Conservation (phyloP, 2,113 vertebrate species). For the Ellobius talpinus region DNA sequence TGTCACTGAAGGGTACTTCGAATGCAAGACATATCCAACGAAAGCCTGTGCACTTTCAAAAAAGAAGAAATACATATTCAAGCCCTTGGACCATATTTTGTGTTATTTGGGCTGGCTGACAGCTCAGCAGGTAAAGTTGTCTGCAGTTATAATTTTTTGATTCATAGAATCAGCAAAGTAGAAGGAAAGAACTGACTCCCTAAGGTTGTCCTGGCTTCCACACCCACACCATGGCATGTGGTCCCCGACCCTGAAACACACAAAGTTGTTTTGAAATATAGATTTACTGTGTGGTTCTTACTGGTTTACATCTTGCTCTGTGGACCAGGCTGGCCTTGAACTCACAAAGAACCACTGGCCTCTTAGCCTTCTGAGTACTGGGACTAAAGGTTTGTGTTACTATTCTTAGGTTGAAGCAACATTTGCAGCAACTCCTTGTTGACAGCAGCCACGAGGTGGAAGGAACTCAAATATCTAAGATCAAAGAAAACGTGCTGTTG, state of each 20-base stretch:
- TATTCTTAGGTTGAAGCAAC: too few relatives aligned
- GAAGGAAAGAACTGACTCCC: neutral
- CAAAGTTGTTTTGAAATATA: neutral
- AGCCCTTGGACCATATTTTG: neutral
- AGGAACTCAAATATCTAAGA: neutral
- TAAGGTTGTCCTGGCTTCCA: neutral
- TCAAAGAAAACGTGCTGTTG: neutral
- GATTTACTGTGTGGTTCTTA: neutral
- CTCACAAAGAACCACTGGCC: neutral
- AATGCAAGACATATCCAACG: neutral
- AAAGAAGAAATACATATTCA: neutral
- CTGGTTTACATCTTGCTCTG: neutral
- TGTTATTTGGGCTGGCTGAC: neutral
- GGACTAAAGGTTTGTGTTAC: neutral
- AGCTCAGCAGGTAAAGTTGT: neutral
- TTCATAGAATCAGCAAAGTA: neutral
- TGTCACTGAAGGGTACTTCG: neutral
- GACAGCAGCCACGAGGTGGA: neutral
- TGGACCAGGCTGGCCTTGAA: neutral
- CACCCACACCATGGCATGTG: neutral
- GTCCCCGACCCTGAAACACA: neutral
- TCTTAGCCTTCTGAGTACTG: neutral
- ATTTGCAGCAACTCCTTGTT: neutral
- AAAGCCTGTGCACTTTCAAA: neutral
- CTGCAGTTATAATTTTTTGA: neutral